Percentiles rank a stretch among this genome's conserved stretches.
phyloP scores from a whole-genome alignment of 2,113 vertebrate species.

The Malurus melanocephalus region DNA sequence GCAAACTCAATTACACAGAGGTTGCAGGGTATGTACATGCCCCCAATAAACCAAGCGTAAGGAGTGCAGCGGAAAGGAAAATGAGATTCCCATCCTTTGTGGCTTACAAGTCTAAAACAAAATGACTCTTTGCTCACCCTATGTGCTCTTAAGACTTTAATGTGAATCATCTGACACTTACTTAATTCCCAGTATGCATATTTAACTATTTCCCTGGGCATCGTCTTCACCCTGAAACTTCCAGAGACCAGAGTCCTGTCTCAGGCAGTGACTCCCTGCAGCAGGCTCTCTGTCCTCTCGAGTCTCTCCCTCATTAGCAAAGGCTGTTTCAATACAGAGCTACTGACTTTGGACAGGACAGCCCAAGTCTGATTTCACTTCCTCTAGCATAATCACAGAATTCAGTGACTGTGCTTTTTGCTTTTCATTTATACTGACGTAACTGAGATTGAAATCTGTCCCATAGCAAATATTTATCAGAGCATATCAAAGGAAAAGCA shows the following conservation, averaged over 20 bases:
- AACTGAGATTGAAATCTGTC: constrained; percentile 35
- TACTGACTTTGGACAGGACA: neutral
- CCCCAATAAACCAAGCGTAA: neutral
- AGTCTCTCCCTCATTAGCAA: neutral
- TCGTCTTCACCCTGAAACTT: neutral
- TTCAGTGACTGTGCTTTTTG: neutral
- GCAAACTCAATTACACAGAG: neutral
- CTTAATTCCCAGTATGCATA: neutral
- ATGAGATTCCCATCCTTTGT: neutral
- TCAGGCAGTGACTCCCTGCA: rapidly evolving
- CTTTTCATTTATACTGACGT: neutral
- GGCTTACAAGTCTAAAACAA: neutral
- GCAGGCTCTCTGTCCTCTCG: neutral
- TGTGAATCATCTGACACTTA: neutral
- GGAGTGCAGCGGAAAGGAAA: neutral
- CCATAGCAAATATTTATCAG: constrained; percentile 38
- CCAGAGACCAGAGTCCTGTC: neutral
- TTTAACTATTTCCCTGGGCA: neutral
- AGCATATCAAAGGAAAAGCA: constrained; percentile 28
- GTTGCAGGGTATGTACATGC: neutral
- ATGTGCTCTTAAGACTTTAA: neutral
- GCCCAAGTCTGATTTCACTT: neutral
- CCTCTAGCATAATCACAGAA: neutral
- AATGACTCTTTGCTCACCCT: neutral
- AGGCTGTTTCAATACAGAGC: neutral